Evolutionary conservation across 53 echinoderm and acorn worm genomes (phyloP).

Genomic region (Patiria pectinifera): DNA sequence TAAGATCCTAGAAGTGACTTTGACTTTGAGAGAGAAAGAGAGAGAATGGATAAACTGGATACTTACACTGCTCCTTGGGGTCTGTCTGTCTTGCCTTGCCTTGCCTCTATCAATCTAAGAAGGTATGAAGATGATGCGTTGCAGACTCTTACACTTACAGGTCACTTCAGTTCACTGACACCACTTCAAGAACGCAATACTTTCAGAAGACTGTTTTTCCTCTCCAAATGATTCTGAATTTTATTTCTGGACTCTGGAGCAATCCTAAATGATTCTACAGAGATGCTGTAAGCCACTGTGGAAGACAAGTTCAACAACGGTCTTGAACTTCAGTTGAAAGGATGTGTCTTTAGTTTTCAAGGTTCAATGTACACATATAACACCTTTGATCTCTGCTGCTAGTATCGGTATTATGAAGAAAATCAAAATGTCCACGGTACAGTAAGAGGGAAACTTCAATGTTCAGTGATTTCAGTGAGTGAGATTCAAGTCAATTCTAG

Average conservation of each 20-base stretch:
- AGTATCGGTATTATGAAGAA: background rate
- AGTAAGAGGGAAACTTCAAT: background rate
- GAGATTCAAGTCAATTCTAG: background rate
- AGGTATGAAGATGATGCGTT: background rate
- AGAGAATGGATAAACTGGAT: background rate
- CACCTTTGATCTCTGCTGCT: background rate
- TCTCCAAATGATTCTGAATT: background rate
- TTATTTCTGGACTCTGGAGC: background rate
- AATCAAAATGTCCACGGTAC: too few relatives aligned
- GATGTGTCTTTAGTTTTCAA: background rate
- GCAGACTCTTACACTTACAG: background rate
- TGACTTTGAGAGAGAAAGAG: background rate
- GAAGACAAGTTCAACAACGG: too few relatives aligned
- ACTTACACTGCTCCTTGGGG: conserved; percentile 2
- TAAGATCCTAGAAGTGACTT: background rate
- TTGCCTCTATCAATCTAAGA: background rate
- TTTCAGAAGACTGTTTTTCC: background rate
- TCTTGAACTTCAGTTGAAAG: background rate
- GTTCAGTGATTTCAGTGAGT: background rate
- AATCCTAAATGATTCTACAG: background rate
- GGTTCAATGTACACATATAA: too few relatives aligned
- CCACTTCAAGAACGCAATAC: background rate
- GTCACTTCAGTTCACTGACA: background rate
- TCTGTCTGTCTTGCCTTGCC: background rate
- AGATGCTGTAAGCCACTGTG: too few relatives aligned